A percentile compares a stretch with the other conserved stretches of the same genome.
Evolutionary conservation across 2,113 vertebrate genomes (phyloP).

Genomic region (Pavo muticus): DNA sequence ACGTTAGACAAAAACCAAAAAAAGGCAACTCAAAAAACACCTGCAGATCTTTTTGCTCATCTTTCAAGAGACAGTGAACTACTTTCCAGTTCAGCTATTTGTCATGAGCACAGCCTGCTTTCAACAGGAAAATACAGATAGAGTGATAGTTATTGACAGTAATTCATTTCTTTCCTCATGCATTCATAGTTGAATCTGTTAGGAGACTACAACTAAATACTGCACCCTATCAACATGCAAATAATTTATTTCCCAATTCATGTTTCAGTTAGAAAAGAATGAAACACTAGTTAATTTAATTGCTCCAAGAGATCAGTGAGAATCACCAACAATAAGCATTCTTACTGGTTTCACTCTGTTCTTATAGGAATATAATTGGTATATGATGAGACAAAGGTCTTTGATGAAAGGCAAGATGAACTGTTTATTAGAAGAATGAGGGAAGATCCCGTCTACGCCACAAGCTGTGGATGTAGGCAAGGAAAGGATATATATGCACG

Average conservation of each 20-base stretch:
- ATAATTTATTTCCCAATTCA: slow-evolving; percentile 7
- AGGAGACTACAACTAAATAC: not conserved
- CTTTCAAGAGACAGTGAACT: slow-evolving; percentile 16
- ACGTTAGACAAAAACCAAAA: not conserved
- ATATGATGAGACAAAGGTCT: not conserved
- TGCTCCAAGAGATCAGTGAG: not conserved
- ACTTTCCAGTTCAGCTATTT: not conserved
- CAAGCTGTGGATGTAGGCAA: not conserved
- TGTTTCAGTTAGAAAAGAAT: not conserved
- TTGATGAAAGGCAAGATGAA: not conserved
- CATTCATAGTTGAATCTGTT: not conserved
- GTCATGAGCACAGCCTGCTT: not conserved
- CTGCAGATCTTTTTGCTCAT: not conserved
- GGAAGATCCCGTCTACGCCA: not conserved
- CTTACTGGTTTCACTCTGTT: not conserved
- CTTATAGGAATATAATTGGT: not conserved
- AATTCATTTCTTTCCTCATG: not conserved
- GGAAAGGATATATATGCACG: not conserved
- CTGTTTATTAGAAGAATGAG: not conserved
- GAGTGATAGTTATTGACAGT: not conserved
- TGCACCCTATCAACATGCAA: slow-evolving; percentile 4
- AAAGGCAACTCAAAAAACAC: not conserved
- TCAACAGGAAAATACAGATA: not conserved
- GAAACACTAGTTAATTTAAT: not conserved
- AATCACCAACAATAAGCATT: not conserved